phyloP scores from a whole-genome alignment of 2,888 invertebrate species.

The Eustalomyia histrio region DNA sequence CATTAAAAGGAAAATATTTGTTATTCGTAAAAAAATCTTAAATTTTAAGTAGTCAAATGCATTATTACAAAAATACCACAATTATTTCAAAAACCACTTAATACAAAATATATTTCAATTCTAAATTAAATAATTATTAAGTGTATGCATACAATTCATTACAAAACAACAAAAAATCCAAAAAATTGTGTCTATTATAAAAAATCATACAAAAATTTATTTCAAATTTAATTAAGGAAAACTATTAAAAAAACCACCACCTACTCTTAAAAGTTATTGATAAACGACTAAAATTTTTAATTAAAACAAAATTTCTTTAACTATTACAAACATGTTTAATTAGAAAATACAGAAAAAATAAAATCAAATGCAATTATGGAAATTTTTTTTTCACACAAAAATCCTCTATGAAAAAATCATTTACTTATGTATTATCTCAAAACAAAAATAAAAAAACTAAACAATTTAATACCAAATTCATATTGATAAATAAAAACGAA shows the following conservation, averaged over 20 bases:
- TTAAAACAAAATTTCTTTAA: conserved; percentile 33
- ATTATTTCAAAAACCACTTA: conserved; percentile 29
- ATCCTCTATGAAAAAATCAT: conserved; percentile 40
- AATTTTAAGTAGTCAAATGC: conserved; percentile 61
- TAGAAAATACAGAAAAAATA: conserved; percentile 23
- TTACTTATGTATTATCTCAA: conserved; percentile 48
- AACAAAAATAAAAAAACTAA: conserved; percentile 33
- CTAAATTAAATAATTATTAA: conserved; percentile 28
- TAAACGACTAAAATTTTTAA: conserved; percentile 5
- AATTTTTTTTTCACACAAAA: conserved; percentile 28
- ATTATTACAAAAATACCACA: conserved; percentile 23
- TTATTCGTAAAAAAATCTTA: conserved; percentile 47
- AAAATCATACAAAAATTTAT: conserved; percentile 25
- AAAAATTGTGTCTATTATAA: conserved; percentile 55
- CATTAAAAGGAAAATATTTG: conserved; percentile 47
- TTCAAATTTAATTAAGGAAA: conserved; percentile 34
- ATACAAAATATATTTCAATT: conserved; percentile 23
- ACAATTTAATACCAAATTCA: conserved; percentile 46
- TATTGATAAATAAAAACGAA: conserved; percentile 44
- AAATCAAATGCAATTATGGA: conserved; percentile 45
- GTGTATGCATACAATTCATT: conserved; percentile 31
- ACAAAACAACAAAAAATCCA: conserved; percentile 6
- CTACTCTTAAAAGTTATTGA: conserved; percentile 45
- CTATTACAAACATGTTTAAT: conserved; percentile 34
- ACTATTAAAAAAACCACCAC: conserved; percentile 54